Percentiles rank a stretch among this genome's conserved stretches.
Conservation (phyloP, 2,797 vertebrate species). For the Bryconaethiops microstoma region DNA sequence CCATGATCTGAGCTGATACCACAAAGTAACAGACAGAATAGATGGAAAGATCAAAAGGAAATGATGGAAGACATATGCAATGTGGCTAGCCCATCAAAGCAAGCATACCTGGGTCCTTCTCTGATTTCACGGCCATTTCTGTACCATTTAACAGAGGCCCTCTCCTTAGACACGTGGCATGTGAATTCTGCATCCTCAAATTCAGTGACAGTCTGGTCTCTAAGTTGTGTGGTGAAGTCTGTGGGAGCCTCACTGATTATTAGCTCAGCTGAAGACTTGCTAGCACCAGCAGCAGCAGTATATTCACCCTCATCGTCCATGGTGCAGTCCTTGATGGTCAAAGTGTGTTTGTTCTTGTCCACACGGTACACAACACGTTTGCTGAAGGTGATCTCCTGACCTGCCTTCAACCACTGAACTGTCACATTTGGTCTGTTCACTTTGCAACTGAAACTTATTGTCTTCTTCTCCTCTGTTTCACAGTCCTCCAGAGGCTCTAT, state of each 20-base stretch:
- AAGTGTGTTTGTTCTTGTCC: constrained; percentile 91
- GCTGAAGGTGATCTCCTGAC: constrained; percentile 88
- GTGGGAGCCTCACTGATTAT: constrained; percentile 96
- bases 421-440: constrained; percentile 92
- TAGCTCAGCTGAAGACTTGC: constrained; percentile 91
- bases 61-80: background rate
- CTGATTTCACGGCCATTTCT: constrained; percentile 93
- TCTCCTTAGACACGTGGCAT: constrained; percentile 94
- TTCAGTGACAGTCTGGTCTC: constrained; percentile 95
- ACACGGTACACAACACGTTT: constrained; percentile 88
- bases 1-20: too few relatives aligned
- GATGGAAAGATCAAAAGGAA: background rate
- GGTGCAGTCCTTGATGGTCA: constrained; percentile 92
- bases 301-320: constrained; percentile 97
- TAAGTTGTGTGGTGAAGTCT: constrained; percentile 89
- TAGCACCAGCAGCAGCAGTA: constrained; percentile 85
- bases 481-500: constrained; percentile 91
- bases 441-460: constrained; percentile 91
- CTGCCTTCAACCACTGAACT: constrained; percentile 92
- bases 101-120: constrained; percentile 90
- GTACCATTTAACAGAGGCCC: constrained; percentile 93
- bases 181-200: constrained; percentile 95
- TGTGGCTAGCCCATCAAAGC: background rate
- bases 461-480: constrained; percentile 97
- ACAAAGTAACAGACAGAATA: too few relatives aligned